These are phyloP conservation scores for Carettochelys insculpta DNA, from an alignment of 2,113 vertebrate species.

Conservation along the genomic window DNA sequence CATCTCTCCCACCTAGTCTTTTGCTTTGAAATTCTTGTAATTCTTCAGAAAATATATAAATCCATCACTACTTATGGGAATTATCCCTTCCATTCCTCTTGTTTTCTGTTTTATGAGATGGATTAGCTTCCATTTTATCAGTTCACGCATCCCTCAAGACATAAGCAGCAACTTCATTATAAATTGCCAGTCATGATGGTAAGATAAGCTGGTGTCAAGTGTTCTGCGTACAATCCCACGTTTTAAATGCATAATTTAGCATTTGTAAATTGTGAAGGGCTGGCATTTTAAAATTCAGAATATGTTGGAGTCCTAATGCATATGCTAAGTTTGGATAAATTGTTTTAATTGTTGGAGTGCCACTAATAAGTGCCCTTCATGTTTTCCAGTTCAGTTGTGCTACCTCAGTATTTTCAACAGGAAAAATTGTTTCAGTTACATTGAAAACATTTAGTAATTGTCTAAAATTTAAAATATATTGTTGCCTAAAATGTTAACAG, in stretches of 20 bases:
- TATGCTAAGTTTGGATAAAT: not conserved
- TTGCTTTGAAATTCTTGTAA: not conserved
- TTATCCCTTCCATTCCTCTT: not conserved
- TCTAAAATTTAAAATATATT: not conserved
- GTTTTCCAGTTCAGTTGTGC: not conserved
- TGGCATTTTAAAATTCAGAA: not conserved
- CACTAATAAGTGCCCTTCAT: not conserved
- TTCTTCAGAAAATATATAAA: not conserved
- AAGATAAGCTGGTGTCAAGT: constrained; percentile 16
- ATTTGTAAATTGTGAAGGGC: not conserved
- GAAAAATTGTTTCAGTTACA: not conserved
- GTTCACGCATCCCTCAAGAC: not conserved
- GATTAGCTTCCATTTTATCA: not conserved
- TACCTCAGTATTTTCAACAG: not conserved
- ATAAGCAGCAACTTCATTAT: not conserved
- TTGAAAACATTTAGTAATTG: not conserved
- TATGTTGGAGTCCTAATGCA: not conserved
- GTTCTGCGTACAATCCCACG: not conserved
- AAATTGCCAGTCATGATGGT: not conserved
- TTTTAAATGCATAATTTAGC: constrained; percentile 13
- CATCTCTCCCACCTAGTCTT: not conserved
- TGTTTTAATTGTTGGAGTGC: not conserved
- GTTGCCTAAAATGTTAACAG: not conserved
- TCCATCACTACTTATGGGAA: not conserved
- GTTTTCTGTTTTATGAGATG: not conserved